Conservation (phyloP, 2,797 vertebrate genomes). For the Etheostoma perlongum region DNA sequence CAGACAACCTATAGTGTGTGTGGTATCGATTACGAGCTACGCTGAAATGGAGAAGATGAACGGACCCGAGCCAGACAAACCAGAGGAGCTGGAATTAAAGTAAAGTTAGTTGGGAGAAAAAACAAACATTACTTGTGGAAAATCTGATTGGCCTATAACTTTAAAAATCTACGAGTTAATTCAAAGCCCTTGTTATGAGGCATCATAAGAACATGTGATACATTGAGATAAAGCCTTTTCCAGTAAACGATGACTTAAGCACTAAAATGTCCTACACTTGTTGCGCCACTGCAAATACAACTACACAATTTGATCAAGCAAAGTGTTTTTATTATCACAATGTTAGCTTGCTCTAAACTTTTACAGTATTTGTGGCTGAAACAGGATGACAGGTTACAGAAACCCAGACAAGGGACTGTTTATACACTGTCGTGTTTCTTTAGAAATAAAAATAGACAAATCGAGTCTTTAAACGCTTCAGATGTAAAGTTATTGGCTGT, state of each 20-base stretch:
- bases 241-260: neutral
- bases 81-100: no score
- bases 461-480: no score
- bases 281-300: neutral
- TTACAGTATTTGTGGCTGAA: neutral
- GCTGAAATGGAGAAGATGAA: no score
- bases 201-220: conserved; percentile 5
- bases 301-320: neutral
- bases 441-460: no score
- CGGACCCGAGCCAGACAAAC: no score
- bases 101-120: no score
- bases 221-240: neutral
- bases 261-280: neutral
- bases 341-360: neutral
- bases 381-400: neutral
- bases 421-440: neutral
- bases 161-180: no score
- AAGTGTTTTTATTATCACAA: conserved; percentile 5
- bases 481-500: no score
- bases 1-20: no score
- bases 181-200: neutral
- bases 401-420: neutral
- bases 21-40: no score
- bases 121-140: no score
- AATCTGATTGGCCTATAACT: no score